These are phyloP conservation scores for Gephyroberyx darwinii DNA, from an alignment of 2,797 vertebrate genomes.

Conservation along the genomic window DNA sequence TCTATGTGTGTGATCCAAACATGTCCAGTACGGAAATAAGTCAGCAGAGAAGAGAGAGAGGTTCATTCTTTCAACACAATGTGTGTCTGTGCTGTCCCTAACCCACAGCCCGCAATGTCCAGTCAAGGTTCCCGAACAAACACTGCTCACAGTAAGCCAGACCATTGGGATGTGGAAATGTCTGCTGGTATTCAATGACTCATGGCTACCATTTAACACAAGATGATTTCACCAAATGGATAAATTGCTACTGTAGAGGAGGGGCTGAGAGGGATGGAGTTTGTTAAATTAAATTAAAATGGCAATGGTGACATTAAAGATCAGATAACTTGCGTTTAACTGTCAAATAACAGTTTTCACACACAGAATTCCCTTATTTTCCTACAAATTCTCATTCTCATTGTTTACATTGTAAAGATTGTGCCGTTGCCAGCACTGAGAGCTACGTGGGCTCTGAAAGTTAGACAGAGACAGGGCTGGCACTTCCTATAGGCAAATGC, in stretches of 20 bases:
- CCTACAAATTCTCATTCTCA: not conserved
- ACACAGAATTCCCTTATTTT: not conserved
- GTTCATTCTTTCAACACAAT: constrained; percentile 64
- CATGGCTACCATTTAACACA: constrained; percentile 53
- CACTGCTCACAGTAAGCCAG: constrained; percentile 51
- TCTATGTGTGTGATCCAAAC: not conserved
- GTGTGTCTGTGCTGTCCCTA: constrained; percentile 57
- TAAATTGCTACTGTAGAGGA: constrained; percentile 17
- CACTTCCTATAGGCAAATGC: no score
- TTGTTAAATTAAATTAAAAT: constrained; percentile 2
- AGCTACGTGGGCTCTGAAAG: not conserved
- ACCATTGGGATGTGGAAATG: constrained; percentile 72
- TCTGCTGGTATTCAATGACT: constrained; percentile 68
- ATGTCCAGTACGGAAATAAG: constrained; percentile 17
- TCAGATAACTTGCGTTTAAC: not conserved
- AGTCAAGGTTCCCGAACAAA: constrained; percentile 52
- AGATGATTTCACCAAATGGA: constrained; percentile 55
- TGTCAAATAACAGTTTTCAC: not conserved
- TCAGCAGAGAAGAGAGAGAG: constrained; percentile 24
- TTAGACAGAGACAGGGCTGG: not conserved
- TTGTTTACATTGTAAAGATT: constrained; percentile 21
- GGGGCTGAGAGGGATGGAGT: not conserved
- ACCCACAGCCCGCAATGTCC: constrained; percentile 32
- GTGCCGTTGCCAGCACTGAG: not conserved
- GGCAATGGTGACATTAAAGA: not conserved